phyloP scores from a whole-genome alignment of 2,113 vertebrate genomes.

The Gasterosteus aculeatus region DNA sequence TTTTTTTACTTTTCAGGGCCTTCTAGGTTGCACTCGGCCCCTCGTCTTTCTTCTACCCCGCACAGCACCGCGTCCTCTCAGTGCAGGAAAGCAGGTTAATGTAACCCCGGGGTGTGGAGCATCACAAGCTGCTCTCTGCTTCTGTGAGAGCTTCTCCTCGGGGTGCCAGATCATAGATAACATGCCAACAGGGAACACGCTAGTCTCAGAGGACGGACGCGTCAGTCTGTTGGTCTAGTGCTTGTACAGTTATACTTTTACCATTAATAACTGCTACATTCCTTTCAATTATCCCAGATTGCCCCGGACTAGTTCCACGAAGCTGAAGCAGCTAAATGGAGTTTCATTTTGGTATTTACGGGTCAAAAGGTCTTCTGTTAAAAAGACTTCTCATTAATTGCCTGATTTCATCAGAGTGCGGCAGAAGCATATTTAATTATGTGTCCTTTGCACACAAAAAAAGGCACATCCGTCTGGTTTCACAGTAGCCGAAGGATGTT shows the following conservation, averaged over 20 bases:
- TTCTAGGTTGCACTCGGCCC: conserved; percentile 25
- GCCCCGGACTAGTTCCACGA: not conserved
- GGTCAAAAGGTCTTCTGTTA: conserved; percentile 7
- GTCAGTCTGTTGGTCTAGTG: not conserved
- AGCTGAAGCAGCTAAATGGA: not conserved
- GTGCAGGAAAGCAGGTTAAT: conserved; percentile 71
- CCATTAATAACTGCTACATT: not conserved
- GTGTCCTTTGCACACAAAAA: not conserved
- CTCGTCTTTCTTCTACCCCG: conserved; percentile 22
- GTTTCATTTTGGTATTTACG: conserved; percentile 1
- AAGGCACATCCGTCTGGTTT: not conserved
- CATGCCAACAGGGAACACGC: conserved; percentile 29
- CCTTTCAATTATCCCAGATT: not conserved
- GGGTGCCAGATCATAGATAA: conserved; percentile 45
- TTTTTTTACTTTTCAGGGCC: conserved; percentile 41
- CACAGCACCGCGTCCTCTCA: conserved; percentile 44
- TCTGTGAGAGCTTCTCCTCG: conserved; percentile 28
- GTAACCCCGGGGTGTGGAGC: conserved; percentile 63
- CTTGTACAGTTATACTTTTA: not conserved
- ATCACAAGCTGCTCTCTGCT: conserved; percentile 41
- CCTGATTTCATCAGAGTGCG: not conserved
- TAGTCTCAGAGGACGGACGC: not conserved
- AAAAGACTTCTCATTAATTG: not conserved
- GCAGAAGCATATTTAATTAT: not conserved
- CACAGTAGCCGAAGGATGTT: not conserved